A percentile compares a stretch with the other conserved stretches of the same genome.
Conservation (phyloP, 2,113 vertebrate species). For the Eptatretus burgeri region DNA sequence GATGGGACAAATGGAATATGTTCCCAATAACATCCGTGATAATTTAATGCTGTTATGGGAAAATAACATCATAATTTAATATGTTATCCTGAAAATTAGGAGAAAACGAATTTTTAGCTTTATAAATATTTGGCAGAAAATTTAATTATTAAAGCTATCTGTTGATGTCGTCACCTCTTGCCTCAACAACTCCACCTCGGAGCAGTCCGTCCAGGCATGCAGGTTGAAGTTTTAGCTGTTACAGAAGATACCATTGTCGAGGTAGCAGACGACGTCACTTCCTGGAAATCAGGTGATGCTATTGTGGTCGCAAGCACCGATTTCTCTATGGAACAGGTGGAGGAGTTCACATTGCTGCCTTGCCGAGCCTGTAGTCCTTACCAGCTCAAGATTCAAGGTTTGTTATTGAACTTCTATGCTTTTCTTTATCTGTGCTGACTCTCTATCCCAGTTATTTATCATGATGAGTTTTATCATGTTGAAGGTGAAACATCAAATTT, state of each 20-base stretch:
- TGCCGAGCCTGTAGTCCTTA: slow-evolving; percentile 8
- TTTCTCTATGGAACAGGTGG: slow-evolving; percentile 46
- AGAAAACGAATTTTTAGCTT: too few species aligned
- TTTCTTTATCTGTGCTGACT: background rate
- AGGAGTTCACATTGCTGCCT: slow-evolving; percentile 26
- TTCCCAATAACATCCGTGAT: too few species aligned
- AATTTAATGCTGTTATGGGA: too few species aligned
- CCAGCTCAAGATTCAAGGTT: slow-evolving; percentile 8
- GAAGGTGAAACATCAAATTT: too few species aligned
- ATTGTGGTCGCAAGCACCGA: slow-evolving; percentile 34
- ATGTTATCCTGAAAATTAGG: too few species aligned
- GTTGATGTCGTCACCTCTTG: background rate
- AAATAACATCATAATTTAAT: too few species aligned
- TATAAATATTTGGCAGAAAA: too few species aligned
- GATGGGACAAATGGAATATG: too few species aligned
- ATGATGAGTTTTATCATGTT: too few species aligned
- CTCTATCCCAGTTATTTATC: too few species aligned
- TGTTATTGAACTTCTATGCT: background rate
- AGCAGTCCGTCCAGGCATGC: slow-evolving; percentile 50
- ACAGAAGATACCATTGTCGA: slow-evolving; percentile 29
- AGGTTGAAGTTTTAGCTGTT: slow-evolving; percentile 31
- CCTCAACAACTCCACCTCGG: background rate
- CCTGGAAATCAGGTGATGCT: slow-evolving; percentile 22
- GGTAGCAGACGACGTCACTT: slow-evolving; percentile 18
- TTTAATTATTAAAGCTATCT: too few species aligned